phyloP scores from a whole-genome alignment of 2,888 invertebrate genomes.

The Yponomeuta cagnagella region DNA sequence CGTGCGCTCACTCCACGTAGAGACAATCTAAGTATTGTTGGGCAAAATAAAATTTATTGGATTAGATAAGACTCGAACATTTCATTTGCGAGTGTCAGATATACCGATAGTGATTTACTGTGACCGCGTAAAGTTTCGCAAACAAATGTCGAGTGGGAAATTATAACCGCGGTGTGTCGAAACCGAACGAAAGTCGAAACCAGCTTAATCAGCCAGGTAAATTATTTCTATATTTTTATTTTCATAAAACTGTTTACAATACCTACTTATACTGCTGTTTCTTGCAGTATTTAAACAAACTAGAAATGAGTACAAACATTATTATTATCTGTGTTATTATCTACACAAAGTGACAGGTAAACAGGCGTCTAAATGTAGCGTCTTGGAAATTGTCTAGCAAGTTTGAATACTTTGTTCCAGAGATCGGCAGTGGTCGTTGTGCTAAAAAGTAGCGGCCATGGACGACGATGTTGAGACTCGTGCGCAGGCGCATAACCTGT shows the following conservation, averaged over 20 bases:
- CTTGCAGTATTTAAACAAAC: neutral
- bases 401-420: neutral
- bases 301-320: neutral
- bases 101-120: neutral
- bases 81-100: neutral
- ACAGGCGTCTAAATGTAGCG: neutral
- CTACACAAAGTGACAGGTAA: neutral
- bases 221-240: too few species aligned
- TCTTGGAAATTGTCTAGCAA: neutral
- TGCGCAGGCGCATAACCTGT: conserved; percentile 58
- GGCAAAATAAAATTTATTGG: neutral
- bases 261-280: neutral
- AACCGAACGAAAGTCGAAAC: neutral
- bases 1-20: neutral
- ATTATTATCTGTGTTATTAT: neutral
- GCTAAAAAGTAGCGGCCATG: conserved; percentile 27
- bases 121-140: neutral
- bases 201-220: too few species aligned
- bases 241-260: too few species aligned
- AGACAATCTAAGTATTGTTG: neutral
- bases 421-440: neutral
- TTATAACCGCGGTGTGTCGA: neutral
- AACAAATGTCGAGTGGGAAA: neutral
- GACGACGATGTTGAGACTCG: conserved; percentile 44
- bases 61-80: neutral